Evolutionary conservation across 2,797 vertebrate species (phyloP).

Genomic region (Pseudochaenichthys georgianus): DNA sequence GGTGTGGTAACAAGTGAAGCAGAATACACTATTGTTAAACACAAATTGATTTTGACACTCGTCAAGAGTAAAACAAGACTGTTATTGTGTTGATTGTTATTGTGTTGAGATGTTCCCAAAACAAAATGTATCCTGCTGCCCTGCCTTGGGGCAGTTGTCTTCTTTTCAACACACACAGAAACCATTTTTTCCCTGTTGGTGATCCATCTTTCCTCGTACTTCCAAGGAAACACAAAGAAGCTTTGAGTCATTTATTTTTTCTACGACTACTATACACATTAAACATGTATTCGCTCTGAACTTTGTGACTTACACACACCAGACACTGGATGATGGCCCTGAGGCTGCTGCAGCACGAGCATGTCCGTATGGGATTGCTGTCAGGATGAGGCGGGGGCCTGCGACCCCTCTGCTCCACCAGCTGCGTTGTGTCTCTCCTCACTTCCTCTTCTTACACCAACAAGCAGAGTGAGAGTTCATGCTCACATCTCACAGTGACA

Average conservation of each 20-base stretch:
- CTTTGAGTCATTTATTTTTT: conserved; percentile 29
- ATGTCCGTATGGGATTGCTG: conserved; percentile 53
- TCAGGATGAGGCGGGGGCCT: conserved; percentile 36
- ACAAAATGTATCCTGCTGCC: neutral
- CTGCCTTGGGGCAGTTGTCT: conserved; percentile 1
- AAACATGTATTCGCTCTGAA: conserved; percentile 8
- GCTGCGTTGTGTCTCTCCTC: conserved; percentile 45
- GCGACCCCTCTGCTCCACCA: conserved; percentile 24
- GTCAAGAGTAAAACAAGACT: neutral
- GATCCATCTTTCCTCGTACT: conserved; percentile 3
- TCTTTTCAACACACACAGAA: too few species aligned
- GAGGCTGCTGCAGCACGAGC: conserved; percentile 26
- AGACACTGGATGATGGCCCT: conserved; percentile 20
- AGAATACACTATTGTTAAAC: too few species aligned
- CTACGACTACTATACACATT: conserved; percentile 8
- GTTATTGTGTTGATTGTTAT: neutral
- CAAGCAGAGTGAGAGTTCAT: conserved; percentile 5
- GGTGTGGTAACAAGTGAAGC: too few species aligned
- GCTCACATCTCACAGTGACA: neutral
- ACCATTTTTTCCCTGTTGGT: neutral
- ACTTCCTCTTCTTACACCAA: conserved; percentile 4
- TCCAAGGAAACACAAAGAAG: conserved; percentile 13
- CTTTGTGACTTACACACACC: conserved; percentile 18
- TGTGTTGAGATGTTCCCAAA: neutral
- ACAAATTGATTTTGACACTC: too few species aligned